These are phyloP conservation scores for Python bivittatus DNA, from an alignment of 2,113 vertebrate species.

Conservation along the genomic window DNA sequence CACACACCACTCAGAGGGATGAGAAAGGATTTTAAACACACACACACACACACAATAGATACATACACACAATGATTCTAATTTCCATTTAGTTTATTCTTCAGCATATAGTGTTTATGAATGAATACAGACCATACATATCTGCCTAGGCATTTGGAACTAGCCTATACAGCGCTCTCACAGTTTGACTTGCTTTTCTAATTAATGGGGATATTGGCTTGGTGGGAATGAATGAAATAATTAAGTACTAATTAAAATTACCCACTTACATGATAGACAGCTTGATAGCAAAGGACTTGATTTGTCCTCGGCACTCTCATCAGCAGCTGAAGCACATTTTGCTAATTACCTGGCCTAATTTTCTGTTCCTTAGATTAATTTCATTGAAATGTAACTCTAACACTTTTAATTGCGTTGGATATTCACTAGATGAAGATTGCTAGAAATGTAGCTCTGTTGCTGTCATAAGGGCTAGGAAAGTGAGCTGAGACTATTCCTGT, in stretches of 20 bases:
- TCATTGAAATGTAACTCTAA: not conserved
- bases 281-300: constrained; percentile 47
- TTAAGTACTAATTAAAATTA: constrained; percentile 62
- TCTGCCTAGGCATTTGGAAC: constrained; percentile 41
- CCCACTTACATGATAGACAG: constrained; percentile 43
- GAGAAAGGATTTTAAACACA: too few relatives aligned
- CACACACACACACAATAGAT: not conserved
- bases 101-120: constrained; percentile 26
- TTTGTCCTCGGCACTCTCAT: constrained; percentile 32
- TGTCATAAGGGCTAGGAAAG: not conserved
- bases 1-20: too few relatives aligned
- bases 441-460: not conserved
- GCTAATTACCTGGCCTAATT: constrained; percentile 50
- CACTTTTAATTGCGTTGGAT: not conserved
- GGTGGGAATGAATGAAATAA: constrained; percentile 48
- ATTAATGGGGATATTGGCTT: constrained; percentile 54
- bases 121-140: constrained; percentile 33
- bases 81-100: not conserved
- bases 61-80: not conserved
- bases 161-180: constrained; percentile 35
- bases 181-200: constrained; percentile 51
- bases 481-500: not conserved
- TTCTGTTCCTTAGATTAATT: constrained; percentile 30
- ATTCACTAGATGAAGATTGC: not conserved
- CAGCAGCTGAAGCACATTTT: constrained; percentile 49